phyloP scores from a whole-genome alignment of 2,113 vertebrate species.

The Osmerus mordax region DNA sequence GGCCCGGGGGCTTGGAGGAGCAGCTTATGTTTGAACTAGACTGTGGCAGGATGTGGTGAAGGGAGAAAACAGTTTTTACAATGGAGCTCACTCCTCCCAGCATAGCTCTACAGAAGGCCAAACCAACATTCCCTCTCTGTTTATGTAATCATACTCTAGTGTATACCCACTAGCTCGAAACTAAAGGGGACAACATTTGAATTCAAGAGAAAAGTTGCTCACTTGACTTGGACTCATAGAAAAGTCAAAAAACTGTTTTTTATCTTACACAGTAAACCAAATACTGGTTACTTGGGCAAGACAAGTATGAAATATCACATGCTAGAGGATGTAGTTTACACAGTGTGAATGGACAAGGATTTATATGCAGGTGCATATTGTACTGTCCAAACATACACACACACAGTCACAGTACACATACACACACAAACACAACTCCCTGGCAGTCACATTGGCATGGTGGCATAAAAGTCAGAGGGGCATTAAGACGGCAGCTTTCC shows the following conservation, averaged over 20 bases:
- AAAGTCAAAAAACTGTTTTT: no score
- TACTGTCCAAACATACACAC: neutral
- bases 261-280: no score
- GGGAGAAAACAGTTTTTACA: conserved; percentile 54
- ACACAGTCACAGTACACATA: neutral
- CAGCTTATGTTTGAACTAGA: conserved; percentile 37
- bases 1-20: neutral
- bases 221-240: no score
- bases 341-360: neutral
- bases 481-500: conserved; percentile 29
- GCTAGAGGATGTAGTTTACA: no score
- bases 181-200: neutral
- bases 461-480: conserved; percentile 29
- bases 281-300: no score
- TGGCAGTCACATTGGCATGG: conserved; percentile 21
- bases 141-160: conserved; percentile 26
- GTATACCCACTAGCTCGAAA: neutral
- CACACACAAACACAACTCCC: neutral
- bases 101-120: conserved; percentile 38
- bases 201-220: neutral
- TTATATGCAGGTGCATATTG: neutral
- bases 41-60: conserved; percentile 60
- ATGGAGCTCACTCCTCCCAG: conserved; percentile 40
- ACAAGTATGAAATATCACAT: no score
- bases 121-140: conserved; percentile 43